Base-by-base conservation (phyloP, 2,888 invertebrate species). In the Lathronympha strigana region DNA sequence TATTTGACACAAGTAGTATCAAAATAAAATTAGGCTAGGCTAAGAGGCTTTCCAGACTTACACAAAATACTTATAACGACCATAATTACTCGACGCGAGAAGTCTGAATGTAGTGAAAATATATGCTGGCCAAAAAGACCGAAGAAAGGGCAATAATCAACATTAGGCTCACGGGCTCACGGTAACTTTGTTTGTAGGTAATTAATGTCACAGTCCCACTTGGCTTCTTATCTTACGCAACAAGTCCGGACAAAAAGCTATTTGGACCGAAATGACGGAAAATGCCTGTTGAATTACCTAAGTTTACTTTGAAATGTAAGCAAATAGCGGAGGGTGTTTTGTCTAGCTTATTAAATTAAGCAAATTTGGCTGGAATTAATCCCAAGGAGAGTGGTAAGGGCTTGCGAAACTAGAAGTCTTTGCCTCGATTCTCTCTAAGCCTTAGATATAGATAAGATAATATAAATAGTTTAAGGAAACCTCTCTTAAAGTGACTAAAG, bases 221-320 rank as follows among this genome's bases (percentile, higher is more conserved):
- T n/a, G 6, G 8, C 36, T 23, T 38, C 21, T 38, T 55, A 40
- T 40, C 40, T 28, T 19, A 28, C 25, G 55, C 55, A 40, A 55
- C 55, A 55, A 40, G 55, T 55, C 40, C 9, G 13, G 25, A 40
- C 40, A 15, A 43, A 40, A 17, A 19, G 28, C 55, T 40, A 55
- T 28, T 38, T 40, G 2, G 55, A 1, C 25, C 21, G 8, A 4
- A 40, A 23, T 11, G 40, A 40, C 40, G 25, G 17, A 15, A 55
- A 55, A 55, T 54, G 54, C 40, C 54, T 25, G 25, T 55, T 40
- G 54, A 40, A 28, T 40, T 40, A 54, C 11, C 6, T 25, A 17
- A 23, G 15, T 55, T 40, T 25, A 25, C 54, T 28, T 40, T 9
- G 33, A 53, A 33, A 36, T 36, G 38, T 54, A 54, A 38, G 54